Percentiles rank a stretch among this genome's conserved stretches.
Conservation (phyloP, 2,113 vertebrate genomes). For the Scolopax mira region DNA sequence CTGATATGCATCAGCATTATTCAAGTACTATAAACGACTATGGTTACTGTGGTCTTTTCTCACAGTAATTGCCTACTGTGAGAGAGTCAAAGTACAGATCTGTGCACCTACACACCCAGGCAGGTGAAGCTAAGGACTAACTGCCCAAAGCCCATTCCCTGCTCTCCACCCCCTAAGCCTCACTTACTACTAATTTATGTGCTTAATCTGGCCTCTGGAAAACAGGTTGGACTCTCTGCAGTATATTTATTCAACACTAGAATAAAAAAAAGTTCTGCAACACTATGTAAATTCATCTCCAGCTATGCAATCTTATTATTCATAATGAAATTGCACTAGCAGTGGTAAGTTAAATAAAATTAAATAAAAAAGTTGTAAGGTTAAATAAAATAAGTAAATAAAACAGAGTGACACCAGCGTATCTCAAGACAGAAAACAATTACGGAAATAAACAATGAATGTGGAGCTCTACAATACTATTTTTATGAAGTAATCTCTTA, state of each 20-base stretch:
- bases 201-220: not conserved
- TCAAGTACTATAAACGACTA: not conserved
- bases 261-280: not conserved
- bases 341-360: not conserved
- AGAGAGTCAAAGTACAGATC: constrained; percentile 43
- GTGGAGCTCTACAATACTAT: not conserved
- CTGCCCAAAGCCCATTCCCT: constrained; percentile 29
- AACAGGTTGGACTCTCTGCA: not conserved
- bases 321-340: not conserved
- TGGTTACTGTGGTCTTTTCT: not conserved
- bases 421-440: not conserved
- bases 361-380: too few species aligned
- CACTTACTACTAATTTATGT: not conserved
- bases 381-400: too few species aligned
- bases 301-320: not conserved
- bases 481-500: not conserved
- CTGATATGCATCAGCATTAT: not conserved
- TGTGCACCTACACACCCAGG: constrained; percentile 22
- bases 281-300: not conserved
- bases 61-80: not conserved
- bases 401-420: not conserved
- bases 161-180: constrained; percentile 26
- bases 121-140: constrained; percentile 3
- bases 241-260: not conserved
- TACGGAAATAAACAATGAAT: not conserved